Base-by-base conservation (phyloP, 30 jellyfish, hydroid and myxozoan genomes). In the Pelagia noctiluca region DNA sequence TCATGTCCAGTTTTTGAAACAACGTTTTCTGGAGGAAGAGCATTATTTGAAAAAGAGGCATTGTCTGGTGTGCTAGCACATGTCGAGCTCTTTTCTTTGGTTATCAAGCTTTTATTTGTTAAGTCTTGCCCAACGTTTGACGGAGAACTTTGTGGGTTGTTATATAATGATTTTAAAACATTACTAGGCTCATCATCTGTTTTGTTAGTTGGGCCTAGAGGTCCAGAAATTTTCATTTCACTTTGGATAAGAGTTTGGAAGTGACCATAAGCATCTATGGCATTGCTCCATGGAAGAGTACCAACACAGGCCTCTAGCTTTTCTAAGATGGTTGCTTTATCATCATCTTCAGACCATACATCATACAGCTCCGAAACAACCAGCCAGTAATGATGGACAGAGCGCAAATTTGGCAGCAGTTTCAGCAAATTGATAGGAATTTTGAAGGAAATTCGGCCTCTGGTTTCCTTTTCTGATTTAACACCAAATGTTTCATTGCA, bases 301-400 rank as follows among this genome's bases (percentile, higher is more conserved):
- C 32, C 74, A 13, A 89, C 80, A 8, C 76, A 70, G 1, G 54
- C 53, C 54, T 73, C 92, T 31, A 92, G 77, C 30, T 31, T 50
- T n/a, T 50, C 73, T 35, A 81, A 75, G n/a, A 86, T 63, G 19
- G 73, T 93, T 31, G 73, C 93, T 46, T 87, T 82, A 21, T 66
- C 23, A 35, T 66, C 68, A 18, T 38, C 91, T 2, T 63, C 67
- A 16, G 31, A 25, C 50, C 72, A 82, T 29, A 65, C 76, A 49
- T 21, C 78, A 28, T 84, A 68, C 25, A 77, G 19, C 52, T 80
- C 96, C 16, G 57, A 90, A 13, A 82, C 97, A 12, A 65, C 87
- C 18, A 92, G 80, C 96, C 96, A 92, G 82, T 79, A 92, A 76
- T 92, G 97, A 36, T 92, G 98, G 47, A 92, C 96, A 5, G 98